These are phyloP conservation scores for Pristionchus exspectatus DNA, from an alignment of 2,888 invertebrate species.

Conservation along the genomic window DNA sequence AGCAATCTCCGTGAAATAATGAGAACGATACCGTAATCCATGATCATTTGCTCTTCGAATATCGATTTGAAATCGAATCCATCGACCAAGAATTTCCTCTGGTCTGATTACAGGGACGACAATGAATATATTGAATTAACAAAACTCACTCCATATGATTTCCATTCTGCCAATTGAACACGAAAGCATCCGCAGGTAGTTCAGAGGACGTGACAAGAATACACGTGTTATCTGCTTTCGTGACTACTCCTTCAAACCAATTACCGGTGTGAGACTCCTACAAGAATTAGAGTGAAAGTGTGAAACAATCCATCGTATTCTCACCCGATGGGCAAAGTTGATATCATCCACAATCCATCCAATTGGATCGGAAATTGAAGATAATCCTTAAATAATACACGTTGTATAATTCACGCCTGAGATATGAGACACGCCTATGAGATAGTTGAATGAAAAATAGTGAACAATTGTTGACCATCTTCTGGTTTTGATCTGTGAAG, in stretches of 20 bases:
- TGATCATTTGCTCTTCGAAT: background rate
- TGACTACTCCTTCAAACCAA: background rate
- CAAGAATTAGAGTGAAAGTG: background rate
- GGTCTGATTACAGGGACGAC: too few relatives aligned
- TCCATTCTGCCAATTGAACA: background rate
- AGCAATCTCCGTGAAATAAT: background rate
- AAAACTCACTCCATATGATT: background rate
- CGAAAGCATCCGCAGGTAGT: background rate
- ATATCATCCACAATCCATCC: conserved; percentile 24
- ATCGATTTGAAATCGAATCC: conserved; percentile 18
- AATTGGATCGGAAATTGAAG: background rate
- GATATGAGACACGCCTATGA: too few relatives aligned
- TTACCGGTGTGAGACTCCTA: background rate
- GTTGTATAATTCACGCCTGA: background rate
- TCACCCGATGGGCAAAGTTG: background rate
- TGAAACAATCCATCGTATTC: background rate
- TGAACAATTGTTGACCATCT: background rate
- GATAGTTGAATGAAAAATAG: background rate
- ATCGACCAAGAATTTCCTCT: background rate
- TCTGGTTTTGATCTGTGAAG: background rate
- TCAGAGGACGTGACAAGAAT: background rate
- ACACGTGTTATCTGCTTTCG: background rate
- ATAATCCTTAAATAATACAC: background rate
- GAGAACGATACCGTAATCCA: conserved; percentile 8
- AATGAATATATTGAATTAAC: background rate